Evolutionary conservation across 2,888 invertebrate genomes (phyloP), one percentile per base, ranked within the genome.

Genomic region (Acanthococcus lagerstroemiae): DNA sequence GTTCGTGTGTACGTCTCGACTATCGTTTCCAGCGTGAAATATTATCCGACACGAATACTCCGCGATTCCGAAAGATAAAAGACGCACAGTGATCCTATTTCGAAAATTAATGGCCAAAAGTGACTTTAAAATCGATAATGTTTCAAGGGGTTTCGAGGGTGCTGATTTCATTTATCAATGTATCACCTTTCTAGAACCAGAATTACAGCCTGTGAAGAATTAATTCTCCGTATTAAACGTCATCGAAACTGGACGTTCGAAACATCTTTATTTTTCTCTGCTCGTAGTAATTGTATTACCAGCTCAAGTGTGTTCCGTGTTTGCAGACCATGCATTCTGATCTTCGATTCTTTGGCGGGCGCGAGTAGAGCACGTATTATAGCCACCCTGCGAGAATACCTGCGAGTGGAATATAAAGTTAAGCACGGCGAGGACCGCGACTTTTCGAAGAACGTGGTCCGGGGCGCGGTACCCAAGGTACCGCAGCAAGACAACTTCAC

Each of bases 401-500:
- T 94, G 65, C 88, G 88, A 63, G 87, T 90, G 74, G 93, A 93
- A 80, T 86, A 88, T 76, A 83, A 85, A 74, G 83, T 84, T 1
- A 90, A 89, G 80, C 76, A 80, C 79, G 81, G 82, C n/a, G 77
- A 77, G 55, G 83, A 81, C 70, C 83, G 85, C 74, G 76, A 82
- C 56, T 94, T 90, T 75, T 86, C 85, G 70, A 91, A 88, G 75
- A 85, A 87, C 72, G 87, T 86, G 52, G 89, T 95, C 72, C 88
- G 88, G 73, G 95, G 94, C 4, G 84, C 86, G 70, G 86, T 85
- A 73, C 91, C 92, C 0, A 90, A 89, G 79, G 91, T 94, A 70
- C 97, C 97, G n/a, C 95, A 96, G 75, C 99, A 99, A 78, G 90
- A 87, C 70, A 99, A 99, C 80, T 94, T 88, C 75, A 91, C 90